Evolutionary conservation across 2,888 invertebrate species (phyloP).

Genomic region (Leucophenga maculata): DNA sequence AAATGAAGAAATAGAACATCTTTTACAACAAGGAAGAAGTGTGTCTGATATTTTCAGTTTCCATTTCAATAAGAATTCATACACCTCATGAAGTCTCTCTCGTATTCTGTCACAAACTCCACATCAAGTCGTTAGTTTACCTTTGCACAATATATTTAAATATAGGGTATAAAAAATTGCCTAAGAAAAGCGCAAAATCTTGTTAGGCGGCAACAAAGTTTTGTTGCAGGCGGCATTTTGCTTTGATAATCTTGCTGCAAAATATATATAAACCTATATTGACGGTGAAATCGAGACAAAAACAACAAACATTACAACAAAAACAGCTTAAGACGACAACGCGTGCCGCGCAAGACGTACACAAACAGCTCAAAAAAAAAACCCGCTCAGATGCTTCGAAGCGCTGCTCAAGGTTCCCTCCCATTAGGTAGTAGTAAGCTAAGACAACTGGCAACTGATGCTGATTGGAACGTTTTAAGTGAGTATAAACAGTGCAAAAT

Average conservation of each 20-base stretch:
- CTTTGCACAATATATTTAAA: too few relatives aligned
- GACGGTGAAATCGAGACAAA: slow-evolving; percentile 5
- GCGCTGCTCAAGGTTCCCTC: slow-evolving; percentile 18
- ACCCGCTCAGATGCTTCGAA: not conserved
- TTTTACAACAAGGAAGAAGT: too few relatives aligned
- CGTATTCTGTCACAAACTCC: not conserved
- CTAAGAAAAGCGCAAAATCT: slow-evolving; percentile 2
- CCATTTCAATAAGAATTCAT: too few relatives aligned
- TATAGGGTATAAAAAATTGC: not conserved
- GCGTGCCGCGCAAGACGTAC: slow-evolving; percentile 6
- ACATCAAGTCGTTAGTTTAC: not conserved
- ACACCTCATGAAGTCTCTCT: too few relatives aligned
- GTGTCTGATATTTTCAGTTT: too few relatives aligned
- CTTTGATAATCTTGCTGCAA: slow-evolving; percentile 16
- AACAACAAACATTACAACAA: slow-evolving; percentile 2
- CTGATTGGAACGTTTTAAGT: not conserved
- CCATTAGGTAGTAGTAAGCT: not conserved
- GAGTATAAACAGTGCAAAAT: too few relatives aligned
- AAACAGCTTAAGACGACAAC: slow-evolving; percentile 9
- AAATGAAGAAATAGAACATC: too few relatives aligned
- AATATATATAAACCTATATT: not conserved
- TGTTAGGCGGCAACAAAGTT: slow-evolving; percentile 7
- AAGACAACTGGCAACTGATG: not conserved
- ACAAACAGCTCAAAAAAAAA: too few relatives aligned
- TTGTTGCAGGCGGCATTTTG: slow-evolving; percentile 11